Evolutionary conservation across 92 coral and sea anemone species (phyloP), one percentile per base, ranked within the genome.

Genomic region (Parazoanthus swiftii): DNA sequence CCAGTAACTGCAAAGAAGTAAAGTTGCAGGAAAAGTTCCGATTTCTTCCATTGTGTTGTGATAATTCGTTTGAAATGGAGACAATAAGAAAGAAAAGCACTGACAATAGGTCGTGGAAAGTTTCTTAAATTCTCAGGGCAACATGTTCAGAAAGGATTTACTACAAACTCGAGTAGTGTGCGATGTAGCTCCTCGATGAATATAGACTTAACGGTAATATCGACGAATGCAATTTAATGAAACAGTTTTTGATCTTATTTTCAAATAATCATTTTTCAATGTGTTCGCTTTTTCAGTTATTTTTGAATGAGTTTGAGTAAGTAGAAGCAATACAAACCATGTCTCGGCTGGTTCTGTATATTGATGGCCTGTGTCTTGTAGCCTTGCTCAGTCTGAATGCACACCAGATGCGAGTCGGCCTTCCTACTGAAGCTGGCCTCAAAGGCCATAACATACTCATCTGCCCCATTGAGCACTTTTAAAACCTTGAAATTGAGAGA

Each of bases 361-460:
- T 97, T 97, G 42, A 97, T 97, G 29, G 98, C 98, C 66, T 97
- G 99, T 23, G 99, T 96, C 89, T 95, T 96, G 92, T 96, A 96
- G 25, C 90, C 94, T 65, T 90, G 91, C 36, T 95, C 99, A 71
- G 81, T 91, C 88, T 96, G 99, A 63, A 96, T 96, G 44, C 99
- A 96, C 59, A 96, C 99, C 72, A 96, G 79, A 73, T 96, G 99
- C 1, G 99, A 93, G 78, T 96, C 98, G 8, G 99, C 99, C 72
- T 91, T 92, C 65, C 85, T 88, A 88, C 99, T 96, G 88, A 96
- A 95, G 89, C 92, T 95, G 36, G 99, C 98, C 48, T 96, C 95
- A 71, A 96, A 88, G 23, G 98, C 95, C 98, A 96, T 95, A 79
- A 96, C 98, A 76, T 89, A 95, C 63, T 96, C 99, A 80, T 96